Percentiles rank a stretch among this genome's conserved stretches.
These are phyloP conservation scores for Melanostoma scalare DNA, from an alignment of 2,888 invertebrate genomes.

Conservation along the genomic window DNA sequence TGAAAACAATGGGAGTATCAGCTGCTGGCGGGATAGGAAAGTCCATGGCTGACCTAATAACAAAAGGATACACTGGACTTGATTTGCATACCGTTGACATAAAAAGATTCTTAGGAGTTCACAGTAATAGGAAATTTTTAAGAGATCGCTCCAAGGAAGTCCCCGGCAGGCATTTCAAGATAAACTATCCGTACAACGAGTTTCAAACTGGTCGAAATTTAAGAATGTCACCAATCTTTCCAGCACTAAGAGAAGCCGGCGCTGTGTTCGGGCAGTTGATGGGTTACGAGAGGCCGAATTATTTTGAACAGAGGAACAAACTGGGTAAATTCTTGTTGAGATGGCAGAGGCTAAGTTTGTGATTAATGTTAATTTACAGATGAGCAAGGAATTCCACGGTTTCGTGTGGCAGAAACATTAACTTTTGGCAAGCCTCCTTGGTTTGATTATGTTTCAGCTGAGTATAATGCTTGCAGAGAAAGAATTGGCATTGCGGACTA, in stretches of 20 bases:
- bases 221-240: slow-evolving; percentile 97
- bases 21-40: slow-evolving; percentile 97
- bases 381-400: slow-evolving; percentile 79
- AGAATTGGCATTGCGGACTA: slow-evolving; percentile 96
- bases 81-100: slow-evolving; percentile 96
- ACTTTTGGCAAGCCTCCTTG: slow-evolving; percentile 96
- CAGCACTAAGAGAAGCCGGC: slow-evolving; percentile 93
- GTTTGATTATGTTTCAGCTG: slow-evolving; percentile 93
- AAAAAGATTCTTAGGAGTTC: slow-evolving; percentile 93
- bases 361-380: slow-evolving; percentile 75
- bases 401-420: slow-evolving; percentile 89
- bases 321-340: slow-evolving; percentile 78
- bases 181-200: slow-evolving; percentile 93
- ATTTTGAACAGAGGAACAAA: slow-evolving; percentile 87
- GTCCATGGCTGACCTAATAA: slow-evolving; percentile 93
- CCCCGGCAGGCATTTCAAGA: slow-evolving; percentile 91
- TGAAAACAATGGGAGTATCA: slow-evolving; percentile 97
- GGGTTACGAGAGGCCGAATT: slow-evolving; percentile 98
- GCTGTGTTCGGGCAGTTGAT: slow-evolving; percentile 98
- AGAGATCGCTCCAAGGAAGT: slow-evolving; percentile 95
- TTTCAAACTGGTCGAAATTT: slow-evolving; percentile 94
- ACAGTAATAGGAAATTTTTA: slow-evolving; percentile 96
- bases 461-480: slow-evolving; percentile 97
- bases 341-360: slow-evolving; percentile 4
- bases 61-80: slow-evolving; percentile 89